Percentiles rank a stretch among this genome's conserved stretches.
These are phyloP conservation scores for Brienomyrus longianalis DNA, from an alignment of 2,113 vertebrate species.

Conservation along the genomic window DNA sequence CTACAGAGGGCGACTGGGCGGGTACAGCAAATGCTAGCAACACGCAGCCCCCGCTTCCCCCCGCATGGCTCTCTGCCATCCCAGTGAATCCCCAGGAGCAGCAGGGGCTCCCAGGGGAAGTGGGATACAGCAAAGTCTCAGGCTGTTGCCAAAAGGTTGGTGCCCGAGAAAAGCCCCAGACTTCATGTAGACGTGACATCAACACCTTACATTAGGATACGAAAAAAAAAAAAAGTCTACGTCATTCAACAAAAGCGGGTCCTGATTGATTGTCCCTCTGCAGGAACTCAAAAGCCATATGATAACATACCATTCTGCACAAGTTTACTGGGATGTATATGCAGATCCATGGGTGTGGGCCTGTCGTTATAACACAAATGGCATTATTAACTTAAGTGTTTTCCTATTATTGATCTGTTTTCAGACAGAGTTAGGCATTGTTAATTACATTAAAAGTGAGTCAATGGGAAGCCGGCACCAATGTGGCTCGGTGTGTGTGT, in stretches of 20 bases:
- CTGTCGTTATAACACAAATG: conserved; percentile 18
- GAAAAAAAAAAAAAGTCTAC: background rate
- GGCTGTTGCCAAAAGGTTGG: conserved; percentile 43
- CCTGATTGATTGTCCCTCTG: conserved; percentile 39
- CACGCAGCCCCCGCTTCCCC: background rate
- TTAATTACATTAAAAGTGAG: conserved; percentile 1
- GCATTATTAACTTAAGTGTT: background rate
- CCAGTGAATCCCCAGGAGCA: background rate
- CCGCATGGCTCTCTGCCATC: background rate
- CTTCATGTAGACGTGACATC: background rate
- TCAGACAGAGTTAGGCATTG: background rate
- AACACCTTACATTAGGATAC: background rate
- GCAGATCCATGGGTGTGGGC: conserved; percentile 38
- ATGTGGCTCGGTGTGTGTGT: conserved; percentile 39
- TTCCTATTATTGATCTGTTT: background rate
- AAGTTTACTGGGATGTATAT: conserved; percentile 22
- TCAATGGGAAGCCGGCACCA: background rate
- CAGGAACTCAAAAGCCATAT: background rate
- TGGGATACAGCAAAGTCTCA: conserved; percentile 29
- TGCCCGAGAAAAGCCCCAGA: conserved; percentile 20
- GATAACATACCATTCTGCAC: background rate
- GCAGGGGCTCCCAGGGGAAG: conserved; percentile 13
- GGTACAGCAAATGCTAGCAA: background rate
- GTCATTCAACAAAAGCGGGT: conserved; percentile 39
- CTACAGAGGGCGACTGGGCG: background rate